Evolutionary conservation across 92 coral and sea anemone species (phyloP), one percentile per base, ranked within the genome.

Genomic region (Virgularia gustaviana): DNA sequence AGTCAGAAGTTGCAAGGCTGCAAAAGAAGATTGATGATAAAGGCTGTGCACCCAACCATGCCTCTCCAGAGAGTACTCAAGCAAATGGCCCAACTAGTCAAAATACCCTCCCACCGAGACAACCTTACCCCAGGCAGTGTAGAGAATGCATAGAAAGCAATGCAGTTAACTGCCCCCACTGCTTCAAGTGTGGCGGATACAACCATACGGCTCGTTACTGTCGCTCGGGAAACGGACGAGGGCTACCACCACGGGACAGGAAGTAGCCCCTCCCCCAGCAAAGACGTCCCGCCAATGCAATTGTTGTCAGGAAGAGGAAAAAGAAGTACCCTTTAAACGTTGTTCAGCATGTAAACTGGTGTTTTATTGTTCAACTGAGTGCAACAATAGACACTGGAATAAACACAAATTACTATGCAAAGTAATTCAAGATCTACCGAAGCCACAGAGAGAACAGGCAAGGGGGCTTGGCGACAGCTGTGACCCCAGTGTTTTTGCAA

Each of bases 331-430:
- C 11, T 66, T 66, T 36, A 8, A 44, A 18, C 24, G 77, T 53
- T 84, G 88, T 57, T 58, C 63, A 12, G 83, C 77, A 35, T 84
- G 88, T 59, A 67, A 80, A 39, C 72, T 82, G 71, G 86, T 83
- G 62, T 70, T 74, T 72, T 83, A 87, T 55, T 87, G 92, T 25
- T 76, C 82, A 45, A 63, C 9, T 27, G 11, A 35, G 18, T 87
- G 86, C 57, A 88, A 87, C 20, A 70, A 81, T 57, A 75, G 19
- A 34, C 83, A 81, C 67, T 87, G 88, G 82, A 65, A 76, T 25
- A 57, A 64, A 64, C 86, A 87, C 30, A 80, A 78, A 59, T 55
- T 51, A 49, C 36, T 85, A 45, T 80, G 86, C 58, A 79, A 85
- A 32, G 89, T 83, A 27, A 81, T 77, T 16, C 47, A 58, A 41